phyloP scores from a whole-genome alignment of 1,140 invertebrate genomes.

The Drosophila asahinai region DNA sequence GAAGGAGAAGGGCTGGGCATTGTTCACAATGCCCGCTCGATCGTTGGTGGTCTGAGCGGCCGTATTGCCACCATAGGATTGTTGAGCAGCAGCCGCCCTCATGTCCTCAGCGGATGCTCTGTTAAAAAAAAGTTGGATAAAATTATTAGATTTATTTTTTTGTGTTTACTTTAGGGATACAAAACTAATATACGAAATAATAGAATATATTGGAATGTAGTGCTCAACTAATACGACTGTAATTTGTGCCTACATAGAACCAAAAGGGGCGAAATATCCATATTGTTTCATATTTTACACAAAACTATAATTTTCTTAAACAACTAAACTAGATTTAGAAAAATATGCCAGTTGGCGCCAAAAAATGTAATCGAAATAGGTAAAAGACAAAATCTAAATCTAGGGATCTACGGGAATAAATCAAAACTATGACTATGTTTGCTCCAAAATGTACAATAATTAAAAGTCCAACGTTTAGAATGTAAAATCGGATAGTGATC shows the following conservation, averaged over 20 bases:
- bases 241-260: constrained; percentile 36
- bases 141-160: not conserved
- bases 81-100: constrained; percentile 89
- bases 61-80: constrained; percentile 65
- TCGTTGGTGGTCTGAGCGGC: constrained; percentile 81
- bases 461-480: not conserved
- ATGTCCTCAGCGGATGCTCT: constrained; percentile 92
- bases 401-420: constrained; percentile 19
- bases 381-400: constrained; percentile 4
- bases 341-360: not conserved
- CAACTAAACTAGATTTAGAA: not conserved
- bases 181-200: constrained; percentile 12
- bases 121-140: constrained; percentile 36
- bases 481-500: not conserved
- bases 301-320: constrained; percentile 1
- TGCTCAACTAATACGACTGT: constrained; percentile 24
- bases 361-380: constrained; percentile 4
- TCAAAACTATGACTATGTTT: not conserved
- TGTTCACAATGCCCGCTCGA: constrained; percentile 90
- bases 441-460: constrained; percentile 9
- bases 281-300: not conserved
- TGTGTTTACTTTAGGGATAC: not conserved
- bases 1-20: constrained; percentile 91
- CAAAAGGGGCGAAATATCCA: constrained; percentile 5
- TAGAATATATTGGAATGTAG: constrained; percentile 1